Evolutionary conservation across 2,113 vertebrate species (phyloP).

Genomic region (Rhagologus leucostigma): DNA sequence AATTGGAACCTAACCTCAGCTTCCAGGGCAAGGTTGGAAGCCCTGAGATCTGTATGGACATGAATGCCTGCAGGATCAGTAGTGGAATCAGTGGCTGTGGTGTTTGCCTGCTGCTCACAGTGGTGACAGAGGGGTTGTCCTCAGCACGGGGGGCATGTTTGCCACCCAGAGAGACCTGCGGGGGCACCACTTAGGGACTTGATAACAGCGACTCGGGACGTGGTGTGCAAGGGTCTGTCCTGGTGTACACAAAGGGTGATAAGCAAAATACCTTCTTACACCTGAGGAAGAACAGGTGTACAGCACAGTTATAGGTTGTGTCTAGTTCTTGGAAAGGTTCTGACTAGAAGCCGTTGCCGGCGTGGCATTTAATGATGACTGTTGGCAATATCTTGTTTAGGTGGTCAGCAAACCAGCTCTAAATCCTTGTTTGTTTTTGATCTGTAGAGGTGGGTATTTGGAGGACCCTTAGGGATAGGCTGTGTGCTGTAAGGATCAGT

Average conservation of each 20-base stretch:
- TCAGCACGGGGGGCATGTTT: not conserved
- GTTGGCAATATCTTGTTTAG: not conserved
- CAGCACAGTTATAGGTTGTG: not conserved
- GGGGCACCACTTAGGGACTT: not conserved
- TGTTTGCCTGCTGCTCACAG: not conserved
- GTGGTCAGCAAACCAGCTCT: not conserved
- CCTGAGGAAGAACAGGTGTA: not conserved
- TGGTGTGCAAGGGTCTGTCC: accelerated
- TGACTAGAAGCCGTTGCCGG: not conserved
- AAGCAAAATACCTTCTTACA: not conserved
- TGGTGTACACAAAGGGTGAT: too few species aligned
- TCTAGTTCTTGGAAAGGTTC: not conserved
- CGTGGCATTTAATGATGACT: not conserved
- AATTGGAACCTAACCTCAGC: not conserved
- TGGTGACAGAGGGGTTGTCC: not conserved
- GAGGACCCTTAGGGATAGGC: not conserved
- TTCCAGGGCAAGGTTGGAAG: not conserved
- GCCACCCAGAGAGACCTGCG: accelerated
- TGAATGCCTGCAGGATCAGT: not conserved
- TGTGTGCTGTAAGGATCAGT: not conserved
- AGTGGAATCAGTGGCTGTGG: not conserved
- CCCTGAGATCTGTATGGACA: not conserved
- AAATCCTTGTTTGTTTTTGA: not conserved
- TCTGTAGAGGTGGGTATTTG: not conserved
- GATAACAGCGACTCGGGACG: accelerated